Base-by-base conservation (phyloP, 2,113 vertebrate species). In the Actenoides lindsayi region DNA sequence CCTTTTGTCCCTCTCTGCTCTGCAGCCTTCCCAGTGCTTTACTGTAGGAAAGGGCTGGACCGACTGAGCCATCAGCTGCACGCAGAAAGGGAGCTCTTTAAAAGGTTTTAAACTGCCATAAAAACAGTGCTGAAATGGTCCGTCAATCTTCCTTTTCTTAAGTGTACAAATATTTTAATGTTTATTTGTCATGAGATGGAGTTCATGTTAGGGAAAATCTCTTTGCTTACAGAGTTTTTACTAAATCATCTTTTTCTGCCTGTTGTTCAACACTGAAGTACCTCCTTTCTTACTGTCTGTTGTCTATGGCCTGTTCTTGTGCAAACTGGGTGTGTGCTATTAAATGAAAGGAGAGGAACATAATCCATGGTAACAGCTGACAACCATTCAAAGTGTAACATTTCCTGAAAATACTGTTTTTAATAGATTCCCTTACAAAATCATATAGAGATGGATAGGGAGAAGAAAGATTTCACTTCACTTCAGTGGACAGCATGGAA, bases 11-110 rank as follows among this genome's bases (percentile, higher is more conserved):
- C 16, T 73, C 69, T 82, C 54, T 2, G 1, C 28, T 62, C 25
- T 63, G 31, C 23, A 81, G n/a, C 23, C 13, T 53, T 63, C 18
- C 4, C 14, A 9, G 12, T 25, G 9, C 0, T 0, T 8, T 44
- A 18, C 17, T 28, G 20, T 12, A 59, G 13, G 9, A 30, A 15
- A 54, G 63, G 41, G 28, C 15, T 59, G 39, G n/a, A 27, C 33
- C 46, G 19, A 46, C 17, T 44, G 35, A 65, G 28, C 13, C 69
- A 50, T 95, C 56, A 41, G 9, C 28, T 69, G 19, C 25, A 31
- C 15, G 62, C 16, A 75, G 18, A 82, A 71, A 63, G 16, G 23
- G 48, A 78, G 7, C 8, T 25, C 27, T 63, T 92, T 51, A 31
- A 37, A 86, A 73, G 18, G 5, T 62, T 93, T 90, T 56, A 44